Evolutionary conservation across 2,888 invertebrate genomes (phyloP).

Genomic region (Microplitis manilae): DNA sequence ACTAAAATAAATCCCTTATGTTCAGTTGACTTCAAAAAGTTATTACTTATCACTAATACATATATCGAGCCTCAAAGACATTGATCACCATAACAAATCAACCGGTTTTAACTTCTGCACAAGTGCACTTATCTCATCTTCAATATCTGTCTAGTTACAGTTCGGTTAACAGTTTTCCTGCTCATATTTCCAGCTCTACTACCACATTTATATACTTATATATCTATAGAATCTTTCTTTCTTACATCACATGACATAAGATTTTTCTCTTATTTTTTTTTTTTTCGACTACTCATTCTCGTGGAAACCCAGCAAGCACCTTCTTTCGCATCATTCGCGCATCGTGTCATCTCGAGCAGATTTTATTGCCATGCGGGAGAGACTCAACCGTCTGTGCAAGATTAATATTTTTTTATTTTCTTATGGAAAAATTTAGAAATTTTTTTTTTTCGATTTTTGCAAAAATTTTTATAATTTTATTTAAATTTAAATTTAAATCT

Average conservation of each 20-base stretch:
- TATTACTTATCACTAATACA: too few species aligned
- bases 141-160: slow-evolving; percentile 22
- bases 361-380: slow-evolving; percentile 42
- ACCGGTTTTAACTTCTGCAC: background rate
- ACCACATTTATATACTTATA: background rate
- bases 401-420: background rate
- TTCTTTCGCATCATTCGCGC: slow-evolving; percentile 41
- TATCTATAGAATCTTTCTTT: background rate
- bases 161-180: slow-evolving; percentile 21
- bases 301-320: slow-evolving; percentile 12
- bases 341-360: slow-evolving; percentile 41
- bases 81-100: background rate
- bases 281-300: slow-evolving; percentile 33
- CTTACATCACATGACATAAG: background rate
- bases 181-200: slow-evolving; percentile 30
- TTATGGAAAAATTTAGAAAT: too few species aligned
- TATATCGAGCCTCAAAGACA: too few species aligned
- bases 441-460: too few species aligned
- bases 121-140: slow-evolving; percentile 7
- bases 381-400: slow-evolving; percentile 23
- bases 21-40: too few species aligned
- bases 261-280: slow-evolving; percentile 13
- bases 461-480: too few species aligned
- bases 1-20: too few species aligned
- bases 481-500: too few species aligned